A percentile compares a stretch with the other conserved stretches of the same genome.
phyloP scores from a whole-genome alignment of 2,888 invertebrate species.

The Ctenicera cuprea region DNA sequence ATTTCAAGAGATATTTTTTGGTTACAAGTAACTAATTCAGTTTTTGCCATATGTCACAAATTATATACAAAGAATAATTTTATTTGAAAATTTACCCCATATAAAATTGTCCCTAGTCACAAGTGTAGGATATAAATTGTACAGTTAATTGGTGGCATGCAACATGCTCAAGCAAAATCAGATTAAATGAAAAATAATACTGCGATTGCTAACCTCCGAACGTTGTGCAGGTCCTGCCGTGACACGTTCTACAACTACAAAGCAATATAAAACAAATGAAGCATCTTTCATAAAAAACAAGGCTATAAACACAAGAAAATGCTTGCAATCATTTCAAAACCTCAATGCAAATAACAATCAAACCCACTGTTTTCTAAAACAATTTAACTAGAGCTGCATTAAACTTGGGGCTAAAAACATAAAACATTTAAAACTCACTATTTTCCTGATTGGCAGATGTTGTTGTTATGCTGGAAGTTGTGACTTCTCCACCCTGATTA shows the following conservation, averaged over 20 bases:
- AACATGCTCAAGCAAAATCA: slow-evolving; percentile 37
- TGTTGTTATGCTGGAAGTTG: slow-evolving; percentile 71
- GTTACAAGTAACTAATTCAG: no score
- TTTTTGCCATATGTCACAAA: no score
- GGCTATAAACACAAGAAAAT: slow-evolving; percentile 42
- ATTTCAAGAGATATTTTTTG: no score
- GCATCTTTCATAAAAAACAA: slow-evolving; percentile 57
- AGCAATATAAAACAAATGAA: slow-evolving; percentile 67
- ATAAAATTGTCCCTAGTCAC: no score
- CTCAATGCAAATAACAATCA: slow-evolving; percentile 58
- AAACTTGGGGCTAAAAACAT: slow-evolving; percentile 1
- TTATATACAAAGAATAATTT: no score
- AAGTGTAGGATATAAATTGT: background rate
- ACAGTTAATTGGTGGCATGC: slow-evolving; percentile 27
- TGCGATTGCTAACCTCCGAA: slow-evolving; percentile 68
- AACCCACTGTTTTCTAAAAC: slow-evolving; percentile 39
- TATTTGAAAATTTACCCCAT: no score
- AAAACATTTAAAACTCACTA: slow-evolving; percentile 72
- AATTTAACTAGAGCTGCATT: background rate
- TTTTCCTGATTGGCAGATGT: slow-evolving; percentile 71
- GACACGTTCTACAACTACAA: slow-evolving; percentile 71
- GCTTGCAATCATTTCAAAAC: slow-evolving; percentile 53
- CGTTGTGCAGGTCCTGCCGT: slow-evolving; percentile 65
- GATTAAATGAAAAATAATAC: slow-evolving; percentile 43
- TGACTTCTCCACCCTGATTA: slow-evolving; percentile 67